Evolutionary conservation across 2,888 invertebrate species (phyloP), one percentile per base, ranked within the genome.

Genomic region (Neria commutata): DNA sequence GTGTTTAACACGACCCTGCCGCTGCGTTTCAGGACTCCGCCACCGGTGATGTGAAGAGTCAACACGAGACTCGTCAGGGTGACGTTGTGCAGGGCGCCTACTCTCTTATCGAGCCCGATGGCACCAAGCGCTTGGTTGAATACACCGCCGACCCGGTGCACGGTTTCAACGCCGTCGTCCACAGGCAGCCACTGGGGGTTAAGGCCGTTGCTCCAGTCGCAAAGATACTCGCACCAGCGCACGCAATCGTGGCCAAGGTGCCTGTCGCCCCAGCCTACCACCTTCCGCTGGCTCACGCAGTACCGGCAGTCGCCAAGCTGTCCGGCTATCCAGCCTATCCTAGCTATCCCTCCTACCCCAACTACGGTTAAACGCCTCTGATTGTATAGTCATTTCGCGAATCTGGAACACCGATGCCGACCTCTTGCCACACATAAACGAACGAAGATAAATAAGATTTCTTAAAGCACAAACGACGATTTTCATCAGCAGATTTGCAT

Each of bases 131-230:
- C 61, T 79, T 83, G 67, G 86, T 86, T 14, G 85, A 86, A 69
- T 86, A 86, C 77, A 84, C 84, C 54, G 85, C 86, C 53, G 86
- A 86, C 77, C 85, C 85, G 47, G 80, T 84, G 58, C 83, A 86
- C 68, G 86, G 86, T 51, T 86, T 86, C 83, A 86, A 86, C 70
- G 86, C 86, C 58, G 84, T 86, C 45, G 86, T 86, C 17, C 83
- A 82, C 67, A 83, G 83, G 52, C 83, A 84, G 69, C 84, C 84
- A 17, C 70, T 83, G 6, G 81, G 74, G 2, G 78, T 77, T 2
- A 82, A 83, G 71, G 81, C 79, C 11, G 74, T 81, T 34, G 79
- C 80, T 29, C 75, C 78, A 3, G 69, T 76, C 56, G 78, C 78
- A 60, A 77, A 76, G 64, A 60, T 72, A 14, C 70, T 73, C 46